Conservation (phyloP, 2,888 invertebrate species). For the Andrena haemorrhoa region DNA sequence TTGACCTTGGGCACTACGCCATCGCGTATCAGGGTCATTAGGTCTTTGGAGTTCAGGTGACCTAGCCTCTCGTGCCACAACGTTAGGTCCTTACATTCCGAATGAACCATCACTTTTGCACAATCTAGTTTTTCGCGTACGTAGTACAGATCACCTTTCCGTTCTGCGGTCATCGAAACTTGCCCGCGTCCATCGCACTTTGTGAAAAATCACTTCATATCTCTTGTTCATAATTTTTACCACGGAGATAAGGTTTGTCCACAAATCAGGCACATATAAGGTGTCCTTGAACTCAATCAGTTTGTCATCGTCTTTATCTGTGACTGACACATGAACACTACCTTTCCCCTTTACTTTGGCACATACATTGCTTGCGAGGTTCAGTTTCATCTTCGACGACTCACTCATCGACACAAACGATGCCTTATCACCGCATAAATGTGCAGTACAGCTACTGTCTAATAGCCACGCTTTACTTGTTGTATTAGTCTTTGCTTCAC, state of each 20-base stretch:
- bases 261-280: constrained; percentile 15
- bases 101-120: background rate
- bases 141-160: background rate
- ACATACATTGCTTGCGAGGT: constrained; percentile 15
- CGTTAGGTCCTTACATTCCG: background rate
- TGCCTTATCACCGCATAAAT: too few species aligned
- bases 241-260: constrained; percentile 12
- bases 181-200: background rate
- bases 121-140: background rate
- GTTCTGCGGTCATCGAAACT: background rate
- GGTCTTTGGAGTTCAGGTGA: background rate
- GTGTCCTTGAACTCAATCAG: constrained; percentile 8
- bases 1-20: too few species aligned
- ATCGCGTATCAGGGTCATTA: too few species aligned
- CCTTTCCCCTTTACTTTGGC: constrained; percentile 2
- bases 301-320: background rate
- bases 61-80: background rate
- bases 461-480: too few species aligned
- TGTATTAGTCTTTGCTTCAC: too few species aligned
- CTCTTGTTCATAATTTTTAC: constrained; percentile 5
- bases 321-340: constrained; percentile 1
- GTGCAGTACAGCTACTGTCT: too few species aligned
- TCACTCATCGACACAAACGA: too few species aligned
- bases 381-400: background rate
- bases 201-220: background rate